Evolutionary conservation across 2,888 invertebrate species (phyloP).

Genomic region (Oeneis ivallda): DNA sequence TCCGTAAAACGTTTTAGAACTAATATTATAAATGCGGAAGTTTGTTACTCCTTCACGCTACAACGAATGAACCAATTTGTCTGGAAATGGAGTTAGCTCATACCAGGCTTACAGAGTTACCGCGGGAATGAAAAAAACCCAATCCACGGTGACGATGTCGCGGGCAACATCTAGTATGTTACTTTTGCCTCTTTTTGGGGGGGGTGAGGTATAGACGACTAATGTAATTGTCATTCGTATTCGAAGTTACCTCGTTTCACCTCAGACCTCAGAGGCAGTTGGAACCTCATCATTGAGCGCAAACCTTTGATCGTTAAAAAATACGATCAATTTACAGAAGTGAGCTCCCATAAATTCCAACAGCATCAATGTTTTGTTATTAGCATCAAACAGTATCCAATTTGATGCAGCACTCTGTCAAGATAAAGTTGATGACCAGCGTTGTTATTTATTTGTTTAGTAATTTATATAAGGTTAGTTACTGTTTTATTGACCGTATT

Average conservation of each 20-base stretch:
- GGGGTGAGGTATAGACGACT: too few species aligned
- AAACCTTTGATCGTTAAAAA: conserved; percentile 13
- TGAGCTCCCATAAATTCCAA: conserved; percentile 24
- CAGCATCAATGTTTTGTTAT: conserved; percentile 38
- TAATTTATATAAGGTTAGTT: conserved; percentile 82
- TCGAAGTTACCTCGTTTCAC: not conserved
- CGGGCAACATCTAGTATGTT: too few species aligned
- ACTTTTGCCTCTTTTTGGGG: too few species aligned
- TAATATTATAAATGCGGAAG: too few species aligned
- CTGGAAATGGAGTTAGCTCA: too few species aligned
- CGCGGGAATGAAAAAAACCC: too few species aligned
- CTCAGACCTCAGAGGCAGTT: not conserved
- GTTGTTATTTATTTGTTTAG: conserved; percentile 81
- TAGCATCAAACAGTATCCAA: conserved; percentile 41
- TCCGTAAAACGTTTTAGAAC: not conserved
- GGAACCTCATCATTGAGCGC: not conserved
- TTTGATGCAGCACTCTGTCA: conserved; percentile 42
- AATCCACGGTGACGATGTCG: too few species aligned
- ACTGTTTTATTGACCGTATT: conserved; percentile 80
- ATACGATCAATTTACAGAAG: conserved; percentile 17
- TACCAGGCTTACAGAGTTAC: too few species aligned
- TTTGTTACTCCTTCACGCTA: too few species aligned
- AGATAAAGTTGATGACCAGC: conserved; percentile 74
- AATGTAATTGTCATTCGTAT: not conserved
- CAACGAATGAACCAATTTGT: too few species aligned